A percentile compares a stretch with the other conserved stretches of the same genome.
phyloP scores from a whole-genome alignment of 2,113 vertebrate genomes.

The Cricetomys ansorgei region DNA sequence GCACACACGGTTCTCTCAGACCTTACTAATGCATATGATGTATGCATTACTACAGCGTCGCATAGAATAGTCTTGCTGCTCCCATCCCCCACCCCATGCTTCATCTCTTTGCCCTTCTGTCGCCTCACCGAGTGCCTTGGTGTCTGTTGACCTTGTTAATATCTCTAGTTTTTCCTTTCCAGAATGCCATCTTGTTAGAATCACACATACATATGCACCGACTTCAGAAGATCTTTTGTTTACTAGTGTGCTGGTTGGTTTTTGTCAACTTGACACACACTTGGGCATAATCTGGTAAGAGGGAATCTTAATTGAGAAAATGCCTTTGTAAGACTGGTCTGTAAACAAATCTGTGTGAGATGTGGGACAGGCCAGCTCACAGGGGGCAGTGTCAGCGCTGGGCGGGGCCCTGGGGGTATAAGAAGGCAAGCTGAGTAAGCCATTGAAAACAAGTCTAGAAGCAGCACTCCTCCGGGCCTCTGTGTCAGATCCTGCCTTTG shows the following conservation, averaged over 20 bases:
- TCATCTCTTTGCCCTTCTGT: neutral
- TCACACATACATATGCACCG: neutral
- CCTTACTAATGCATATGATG: slow-evolving; percentile 15
- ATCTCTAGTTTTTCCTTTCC: neutral
- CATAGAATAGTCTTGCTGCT: neutral
- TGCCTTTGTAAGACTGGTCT: neutral
- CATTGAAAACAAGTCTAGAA: neutral
- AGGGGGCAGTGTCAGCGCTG: neutral
- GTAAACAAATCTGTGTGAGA: neutral
- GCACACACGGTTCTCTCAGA: neutral
- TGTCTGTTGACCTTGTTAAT: neutral
- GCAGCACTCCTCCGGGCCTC: neutral
- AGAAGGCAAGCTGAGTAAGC: neutral
- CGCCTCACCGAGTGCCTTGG: neutral
- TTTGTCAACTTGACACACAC: neutral
- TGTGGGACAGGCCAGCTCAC: neutral
- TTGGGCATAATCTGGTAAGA: neutral
- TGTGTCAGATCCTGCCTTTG: neutral
- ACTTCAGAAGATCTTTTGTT: neutral
- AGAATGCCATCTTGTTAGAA: neutral
- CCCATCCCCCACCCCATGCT: neutral
- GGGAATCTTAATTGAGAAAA: neutral
- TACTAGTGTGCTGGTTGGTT: neutral
- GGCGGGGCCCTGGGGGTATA: neutral
- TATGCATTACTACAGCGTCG: neutral